Base-by-base conservation (phyloP, 2,113 vertebrate genomes). In the Chinchilla lanigera region DNA sequence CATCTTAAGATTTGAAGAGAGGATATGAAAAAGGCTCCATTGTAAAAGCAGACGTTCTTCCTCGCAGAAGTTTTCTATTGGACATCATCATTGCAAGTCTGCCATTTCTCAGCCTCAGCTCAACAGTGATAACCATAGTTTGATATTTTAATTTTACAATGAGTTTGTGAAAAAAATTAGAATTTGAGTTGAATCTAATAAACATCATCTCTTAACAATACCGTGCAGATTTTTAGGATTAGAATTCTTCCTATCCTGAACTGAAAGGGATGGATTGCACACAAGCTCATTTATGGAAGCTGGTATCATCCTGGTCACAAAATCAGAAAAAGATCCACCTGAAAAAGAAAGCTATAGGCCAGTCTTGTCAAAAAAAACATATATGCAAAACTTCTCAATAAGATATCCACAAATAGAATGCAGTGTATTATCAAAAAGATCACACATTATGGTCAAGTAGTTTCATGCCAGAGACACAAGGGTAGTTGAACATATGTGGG, bases 111-210 rank as follows among this genome's bases (percentile, higher is more conserved):
- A 96, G 35, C 33, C 52, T 86, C 38, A 86, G n/a, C 16, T 71
- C 30, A 83, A 11, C 8, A 71, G 63, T 33, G 58, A 41, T 89
- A 73, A 85, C 60, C 77, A 3, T 67, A 35, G 60, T 90, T 52
- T 93, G 86, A 63, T 33, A 92, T 50, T 67, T 69, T 11, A 16
- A 3, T 75, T 83, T 91, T 33, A 87, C 20, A 80, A 19, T 75
- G 47, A 89, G 63, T 95, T 86, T 88, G 35, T 78, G 60, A 65
- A 33, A 2, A 94, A 94, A 91, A 60, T 54, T 30, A 87, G 38
- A 52, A 84, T 69, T 90, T 80, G 41, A 85, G 7, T 87, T 86
- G 71, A 86, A n/a, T 50, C 8, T 80, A 73, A 91, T 80, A 73
- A 91, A 38, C 82, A 30, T 14, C 61, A 2, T 30, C 26, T 65